Evolutionary conservation across 2,888 invertebrate genomes (phyloP).

Genomic region (Eurois occulta): DNA sequence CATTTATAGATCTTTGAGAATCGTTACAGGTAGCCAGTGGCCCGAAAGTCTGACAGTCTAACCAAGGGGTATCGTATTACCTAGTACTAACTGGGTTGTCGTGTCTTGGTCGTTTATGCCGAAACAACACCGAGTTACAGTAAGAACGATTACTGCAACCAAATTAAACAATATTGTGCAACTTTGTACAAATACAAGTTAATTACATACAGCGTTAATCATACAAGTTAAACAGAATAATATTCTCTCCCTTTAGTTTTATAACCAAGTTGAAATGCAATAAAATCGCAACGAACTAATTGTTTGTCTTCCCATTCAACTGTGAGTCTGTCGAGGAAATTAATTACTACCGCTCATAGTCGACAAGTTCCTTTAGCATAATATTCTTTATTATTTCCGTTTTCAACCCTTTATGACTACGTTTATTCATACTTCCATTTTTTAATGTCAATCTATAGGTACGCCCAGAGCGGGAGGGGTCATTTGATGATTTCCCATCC

Average conservation of each 20-base stretch:
- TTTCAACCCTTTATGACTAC: neutral
- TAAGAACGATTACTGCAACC: neutral
- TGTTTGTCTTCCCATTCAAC: constrained; percentile 61
- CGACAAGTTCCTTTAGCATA: constrained; percentile 58
- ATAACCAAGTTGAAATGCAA: constrained; percentile 37
- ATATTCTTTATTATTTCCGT: constrained; percentile 33
- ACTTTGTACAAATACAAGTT: neutral
- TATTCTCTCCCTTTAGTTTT: constrained; percentile 12
- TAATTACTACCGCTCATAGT: constrained; percentile 53
- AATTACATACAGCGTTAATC: neutral
- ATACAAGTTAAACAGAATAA: constrained; percentile 11
- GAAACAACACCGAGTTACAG: neutral
- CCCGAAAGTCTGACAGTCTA: too few relatives aligned
- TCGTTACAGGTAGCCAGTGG: too few relatives aligned
- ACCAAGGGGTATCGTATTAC: too few relatives aligned
- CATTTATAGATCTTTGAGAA: too few relatives aligned
- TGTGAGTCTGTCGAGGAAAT: constrained; percentile 52
- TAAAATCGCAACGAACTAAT: constrained; percentile 56
- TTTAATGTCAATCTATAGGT: neutral
- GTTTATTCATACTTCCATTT: neutral
- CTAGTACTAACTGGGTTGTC: too few relatives aligned
- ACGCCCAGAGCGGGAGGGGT: too few relatives aligned
- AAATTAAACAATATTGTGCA: neutral
- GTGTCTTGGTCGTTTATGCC: too few relatives aligned
- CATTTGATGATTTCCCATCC: too few relatives aligned